phyloP scores from a whole-genome alignment of 2,888 invertebrate species.

The Nymphalis urticae region DNA sequence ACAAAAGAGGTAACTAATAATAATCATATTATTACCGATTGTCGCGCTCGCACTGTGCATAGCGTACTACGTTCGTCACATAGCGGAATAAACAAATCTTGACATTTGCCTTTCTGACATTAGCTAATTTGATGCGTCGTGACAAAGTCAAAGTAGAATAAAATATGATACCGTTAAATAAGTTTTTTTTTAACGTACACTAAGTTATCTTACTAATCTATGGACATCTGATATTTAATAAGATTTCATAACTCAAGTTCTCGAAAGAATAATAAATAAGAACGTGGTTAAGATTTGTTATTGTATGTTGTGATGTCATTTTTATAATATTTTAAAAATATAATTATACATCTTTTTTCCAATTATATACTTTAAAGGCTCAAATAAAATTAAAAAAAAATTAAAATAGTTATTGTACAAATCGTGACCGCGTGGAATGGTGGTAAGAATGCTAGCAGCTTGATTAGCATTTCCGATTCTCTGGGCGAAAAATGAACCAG shows the following conservation, averaged over 20 bases:
- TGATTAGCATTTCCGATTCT: too few relatives aligned
- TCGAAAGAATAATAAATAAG: conserved; percentile 13
- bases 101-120: conserved; percentile 64
- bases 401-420: too few relatives aligned
- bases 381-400: too few relatives aligned
- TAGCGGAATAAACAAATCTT: conserved; percentile 57
- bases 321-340: not conserved
- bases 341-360: too few relatives aligned
- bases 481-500: too few relatives aligned
- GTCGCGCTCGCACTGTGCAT: conserved; percentile 55
- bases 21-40: conserved; percentile 73
- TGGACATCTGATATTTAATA: conserved; percentile 36
- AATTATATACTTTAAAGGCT: too few relatives aligned
- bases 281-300: conserved; percentile 18
- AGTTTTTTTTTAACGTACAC: conserved; percentile 36
- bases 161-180: conserved; percentile 38
- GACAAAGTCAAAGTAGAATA: conserved; percentile 47
- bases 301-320: not conserved
- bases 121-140: conserved; percentile 56
- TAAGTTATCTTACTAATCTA: conserved; percentile 39
- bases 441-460: too few relatives aligned
- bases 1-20: conserved; percentile 51
- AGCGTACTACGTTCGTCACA: conserved; percentile 54
- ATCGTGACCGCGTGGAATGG: too few relatives aligned
- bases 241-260: conserved; percentile 23